Evolutionary conservation across 2,797 vertebrate species (phyloP), one percentile per base, ranked within the genome.

Genomic region (Eulemur albifrons): DNA sequence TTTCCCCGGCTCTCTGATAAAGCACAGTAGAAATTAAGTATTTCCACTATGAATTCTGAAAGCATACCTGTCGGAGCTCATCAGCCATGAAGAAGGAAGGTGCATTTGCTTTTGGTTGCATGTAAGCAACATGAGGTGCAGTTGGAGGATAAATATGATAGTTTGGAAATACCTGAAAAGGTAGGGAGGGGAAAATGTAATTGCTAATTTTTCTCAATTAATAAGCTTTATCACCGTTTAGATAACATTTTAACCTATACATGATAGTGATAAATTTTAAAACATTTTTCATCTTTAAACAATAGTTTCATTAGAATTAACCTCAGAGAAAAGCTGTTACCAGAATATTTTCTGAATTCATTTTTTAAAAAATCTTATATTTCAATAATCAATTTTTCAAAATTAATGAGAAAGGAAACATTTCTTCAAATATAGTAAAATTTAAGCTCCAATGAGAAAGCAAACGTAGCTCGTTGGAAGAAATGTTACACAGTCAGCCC

Each of bases 71-170:
- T 98, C 99, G 99, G 88, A 99, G 99, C 97, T 99, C 99, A 95
- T 99, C 99, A 52, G 99, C 99, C 99, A 99, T 99, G 98, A 99
- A 99, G 98, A 99, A 99, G 87, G 99, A 99, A 97, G 99, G 99
- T 97, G 99, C 99, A 59, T 99, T 99, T 96, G 99, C 99, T 99
- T 99, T 99, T 15, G 99, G 99, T 97, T 99, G 99, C 99, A 99
- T 99, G 97, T 99, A 99, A 97, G 99, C 99, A 99, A 99, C 99
- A 65, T 99, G 99, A 97, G 99, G 99, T 77, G 99, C 99, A 38
- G 99, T 99, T 97, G 99, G 99, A 98, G 99, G 99, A 94, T 99
- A 99, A 98, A 99, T 99, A 97, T 99, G 99, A 98, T 99, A 99
- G 94, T 99, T 99, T 97, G 99, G 99, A 99, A 99, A 99, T 98